phyloP scores from a whole-genome alignment of 2,888 invertebrate species.

The Adelognathus sp. region DNA sequence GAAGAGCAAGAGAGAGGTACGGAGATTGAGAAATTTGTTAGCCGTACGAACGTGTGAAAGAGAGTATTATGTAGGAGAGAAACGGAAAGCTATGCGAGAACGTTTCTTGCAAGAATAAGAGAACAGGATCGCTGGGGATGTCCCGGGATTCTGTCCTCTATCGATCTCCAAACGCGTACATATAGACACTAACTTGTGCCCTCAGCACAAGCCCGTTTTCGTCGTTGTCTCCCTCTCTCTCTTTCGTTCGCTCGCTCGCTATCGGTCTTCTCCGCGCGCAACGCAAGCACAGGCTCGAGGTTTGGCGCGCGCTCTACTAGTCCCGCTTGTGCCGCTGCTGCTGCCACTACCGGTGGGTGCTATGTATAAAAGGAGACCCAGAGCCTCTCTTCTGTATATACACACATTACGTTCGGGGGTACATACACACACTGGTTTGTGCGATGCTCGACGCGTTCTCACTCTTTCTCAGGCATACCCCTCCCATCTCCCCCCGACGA shows the following conservation, averaged over 20 bases:
- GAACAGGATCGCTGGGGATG: conserved; percentile 80
- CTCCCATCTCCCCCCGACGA: neutral
- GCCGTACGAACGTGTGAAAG: neutral
- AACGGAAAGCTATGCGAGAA: conserved; percentile 70
- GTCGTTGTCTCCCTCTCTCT: conserved; percentile 37
- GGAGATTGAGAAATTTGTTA: conserved; percentile 65
- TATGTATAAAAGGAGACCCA: conserved; percentile 49
- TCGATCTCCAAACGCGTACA: conserved; percentile 76
- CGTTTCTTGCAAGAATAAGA: conserved; percentile 80
- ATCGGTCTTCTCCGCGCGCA: conserved; percentile 21
- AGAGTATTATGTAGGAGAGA: neutral
- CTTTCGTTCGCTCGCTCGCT: neutral
- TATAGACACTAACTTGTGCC: conserved; percentile 79
- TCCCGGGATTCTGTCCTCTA: conserved; percentile 81
- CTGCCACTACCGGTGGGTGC: conserved; percentile 39
- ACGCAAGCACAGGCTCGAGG: conserved; percentile 28
- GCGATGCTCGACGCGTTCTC: conserved; percentile 9
- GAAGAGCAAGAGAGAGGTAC: conserved; percentile 62
- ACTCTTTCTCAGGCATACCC: conserved; percentile 27
- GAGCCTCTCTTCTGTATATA: conserved; percentile 4
- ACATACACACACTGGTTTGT: neutral
- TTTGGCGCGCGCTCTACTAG: conserved; percentile 56
- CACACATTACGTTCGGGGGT: neutral
- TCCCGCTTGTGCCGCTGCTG: conserved; percentile 35
- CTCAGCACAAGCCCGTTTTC: conserved; percentile 69